Evolutionary conservation across 1,140 invertebrate species (phyloP).

Genomic region (Camponotus pennsylvanicus): DNA sequence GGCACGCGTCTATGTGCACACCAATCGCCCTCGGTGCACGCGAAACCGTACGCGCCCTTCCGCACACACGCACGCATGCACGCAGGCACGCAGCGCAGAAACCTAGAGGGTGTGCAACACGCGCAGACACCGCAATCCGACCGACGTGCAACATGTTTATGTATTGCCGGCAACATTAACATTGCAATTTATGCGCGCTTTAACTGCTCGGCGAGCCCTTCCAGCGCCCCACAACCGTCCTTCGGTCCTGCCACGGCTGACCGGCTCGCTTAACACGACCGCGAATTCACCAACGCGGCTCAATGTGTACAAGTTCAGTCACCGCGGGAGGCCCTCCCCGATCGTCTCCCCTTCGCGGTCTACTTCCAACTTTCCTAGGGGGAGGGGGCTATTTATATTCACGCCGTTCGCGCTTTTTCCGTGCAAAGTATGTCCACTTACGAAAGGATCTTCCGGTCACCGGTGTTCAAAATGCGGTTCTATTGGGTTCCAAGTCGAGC

Average conservation of each 20-base stretch:
- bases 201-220: conserved; percentile 73
- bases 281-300: conserved; percentile 78
- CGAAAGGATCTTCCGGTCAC: conserved; percentile 4
- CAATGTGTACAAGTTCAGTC: conserved; percentile 76
- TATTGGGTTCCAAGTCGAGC: not conserved
- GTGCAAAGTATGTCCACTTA: conserved; percentile 9
- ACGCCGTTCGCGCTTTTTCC: conserved; percentile 37
- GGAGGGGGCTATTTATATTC: conserved; percentile 71
- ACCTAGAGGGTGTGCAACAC: conserved; percentile 70
- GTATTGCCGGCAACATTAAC: conserved; percentile 83
- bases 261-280: conserved; percentile 78
- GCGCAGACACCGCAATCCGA: conserved; percentile 78
- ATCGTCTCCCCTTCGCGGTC: conserved; percentile 17
- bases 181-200: conserved; percentile 83
- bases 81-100: conserved; percentile 68
- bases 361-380: conserved; percentile 56
- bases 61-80: conserved; percentile 14
- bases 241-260: conserved; percentile 36
- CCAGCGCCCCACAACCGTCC: conserved; percentile 25
- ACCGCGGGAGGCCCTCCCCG: conserved; percentile 63
- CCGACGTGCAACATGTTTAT: conserved; percentile 84
- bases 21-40: conserved; percentile 25
- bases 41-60: conserved; percentile 38
- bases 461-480: conserved; percentile 14
- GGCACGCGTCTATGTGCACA: conserved; percentile 29